A percentile compares a stretch with the other conserved stretches of the same genome.
Evolutionary conservation across 2,113 vertebrate genomes (phyloP).

Genomic region (Nesogale talazaci): DNA sequence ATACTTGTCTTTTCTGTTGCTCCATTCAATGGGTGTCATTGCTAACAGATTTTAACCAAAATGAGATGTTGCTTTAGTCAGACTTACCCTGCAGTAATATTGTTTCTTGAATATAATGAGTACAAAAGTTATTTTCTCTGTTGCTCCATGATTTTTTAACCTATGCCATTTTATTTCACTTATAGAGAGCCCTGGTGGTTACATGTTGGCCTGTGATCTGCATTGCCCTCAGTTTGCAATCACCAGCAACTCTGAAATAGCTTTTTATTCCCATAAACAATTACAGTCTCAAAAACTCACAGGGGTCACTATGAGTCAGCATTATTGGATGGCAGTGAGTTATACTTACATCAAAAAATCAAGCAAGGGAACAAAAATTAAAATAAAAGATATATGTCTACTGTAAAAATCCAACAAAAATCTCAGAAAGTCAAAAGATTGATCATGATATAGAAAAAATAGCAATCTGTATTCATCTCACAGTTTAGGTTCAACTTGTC

Average conservation of each 20-base stretch:
- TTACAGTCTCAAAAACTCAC: too few relatives aligned
- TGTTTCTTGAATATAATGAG: not conserved
- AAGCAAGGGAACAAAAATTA: not conserved
- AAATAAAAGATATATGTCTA: not conserved
- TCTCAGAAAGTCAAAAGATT: not conserved
- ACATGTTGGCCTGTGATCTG: too few relatives aligned
- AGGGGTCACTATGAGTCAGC: too few relatives aligned
- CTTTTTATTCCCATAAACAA: too few relatives aligned
- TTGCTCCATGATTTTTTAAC: not conserved
- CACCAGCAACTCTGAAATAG: too few relatives aligned
- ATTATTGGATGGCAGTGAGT: too few relatives aligned
- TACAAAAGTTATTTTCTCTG: not conserved
- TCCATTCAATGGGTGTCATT: too few relatives aligned
- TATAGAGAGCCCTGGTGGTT: not conserved
- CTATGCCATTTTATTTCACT: conserved; percentile 40
- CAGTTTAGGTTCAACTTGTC: not conserved
- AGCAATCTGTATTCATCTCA: not conserved
- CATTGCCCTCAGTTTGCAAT: too few relatives aligned
- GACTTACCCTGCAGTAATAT: too few relatives aligned
- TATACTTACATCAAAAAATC: not conserved
- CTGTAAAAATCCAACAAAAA: not conserved
- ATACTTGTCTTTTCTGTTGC: too few relatives aligned
- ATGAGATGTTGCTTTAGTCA: too few relatives aligned
- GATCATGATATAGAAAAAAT: not conserved
- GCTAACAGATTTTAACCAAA: too few relatives aligned